Percentiles rank a stretch among this genome's conserved stretches.
Evolutionary conservation across 2,797 vertebrate genomes (phyloP).

Genomic region (Poecilia wingei): DNA sequence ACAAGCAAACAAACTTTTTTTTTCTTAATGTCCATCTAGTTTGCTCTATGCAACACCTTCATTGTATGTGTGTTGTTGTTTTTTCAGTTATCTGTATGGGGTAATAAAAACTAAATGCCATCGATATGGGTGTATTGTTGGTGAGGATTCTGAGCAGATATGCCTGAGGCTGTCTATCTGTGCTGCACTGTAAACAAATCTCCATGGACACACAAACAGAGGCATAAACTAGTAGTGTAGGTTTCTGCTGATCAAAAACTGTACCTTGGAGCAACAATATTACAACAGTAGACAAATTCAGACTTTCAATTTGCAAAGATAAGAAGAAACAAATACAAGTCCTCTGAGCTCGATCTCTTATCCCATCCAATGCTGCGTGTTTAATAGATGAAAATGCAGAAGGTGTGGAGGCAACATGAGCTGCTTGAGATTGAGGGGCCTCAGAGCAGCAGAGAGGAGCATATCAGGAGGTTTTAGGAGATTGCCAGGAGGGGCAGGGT

Average conservation of each 20-base stretch:
- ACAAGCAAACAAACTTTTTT: neutral
- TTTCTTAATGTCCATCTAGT: neutral
- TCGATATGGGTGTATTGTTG: conserved; percentile 63
- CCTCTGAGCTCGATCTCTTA: conserved; percentile 1
- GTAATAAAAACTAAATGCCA: conserved; percentile 19
- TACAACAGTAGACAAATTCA: neutral
- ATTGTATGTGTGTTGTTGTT: neutral
- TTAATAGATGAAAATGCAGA: neutral
- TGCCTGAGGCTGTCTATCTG: conserved; percentile 52
- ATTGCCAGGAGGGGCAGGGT: conserved; percentile 21
- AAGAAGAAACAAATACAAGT: conserved; percentile 3
- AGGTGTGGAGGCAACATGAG: conserved; percentile 13
- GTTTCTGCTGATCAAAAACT: conserved; percentile 11
- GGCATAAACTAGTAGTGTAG: conserved; percentile 6
- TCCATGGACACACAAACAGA: conserved; percentile 30
- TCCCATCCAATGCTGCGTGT: neutral
- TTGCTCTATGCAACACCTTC: neutral
- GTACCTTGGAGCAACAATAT: neutral
- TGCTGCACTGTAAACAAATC: conserved; percentile 46
- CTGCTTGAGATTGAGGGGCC: conserved; percentile 22
- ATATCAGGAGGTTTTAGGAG: conserved; percentile 26
- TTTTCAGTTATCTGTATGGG: neutral
- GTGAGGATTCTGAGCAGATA: conserved; percentile 50
- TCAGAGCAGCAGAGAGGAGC: conserved; percentile 13
- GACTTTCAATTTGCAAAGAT: neutral